Conservation (phyloP, 2,797 vertebrate species). For the Alca torda region DNA sequence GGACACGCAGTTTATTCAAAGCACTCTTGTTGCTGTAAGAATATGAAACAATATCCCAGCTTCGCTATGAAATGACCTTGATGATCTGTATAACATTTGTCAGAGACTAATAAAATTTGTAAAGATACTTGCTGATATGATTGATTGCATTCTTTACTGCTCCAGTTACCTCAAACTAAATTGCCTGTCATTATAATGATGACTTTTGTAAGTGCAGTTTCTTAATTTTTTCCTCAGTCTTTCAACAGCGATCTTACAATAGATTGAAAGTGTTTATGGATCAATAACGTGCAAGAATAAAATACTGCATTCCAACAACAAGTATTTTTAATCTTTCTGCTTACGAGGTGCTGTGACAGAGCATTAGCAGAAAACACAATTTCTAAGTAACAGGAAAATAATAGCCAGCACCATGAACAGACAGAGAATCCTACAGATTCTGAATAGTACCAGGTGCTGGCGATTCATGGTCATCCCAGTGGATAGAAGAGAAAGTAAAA, state of each 20-base stretch:
- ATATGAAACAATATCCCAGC: constrained; percentile 64
- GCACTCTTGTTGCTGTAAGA: constrained; percentile 32
- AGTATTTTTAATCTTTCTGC: constrained; percentile 60
- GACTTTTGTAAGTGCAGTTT: constrained; percentile 73
- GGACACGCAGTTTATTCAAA: constrained; percentile 55
- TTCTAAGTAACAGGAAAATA: constrained; percentile 39
- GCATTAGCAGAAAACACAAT: constrained; percentile 52
- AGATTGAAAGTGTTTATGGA: constrained; percentile 76
- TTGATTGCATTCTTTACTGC: constrained; percentile 76
- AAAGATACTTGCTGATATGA: constrained; percentile 80
- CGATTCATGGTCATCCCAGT: constrained; percentile 35
- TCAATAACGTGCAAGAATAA: constrained; percentile 80
- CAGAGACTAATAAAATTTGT: constrained; percentile 78
- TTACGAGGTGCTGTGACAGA: constrained; percentile 69
- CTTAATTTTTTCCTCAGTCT: constrained; percentile 67
- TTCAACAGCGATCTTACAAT: constrained; percentile 66
- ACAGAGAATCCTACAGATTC: constrained; percentile 40
- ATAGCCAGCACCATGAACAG: constrained; percentile 25
- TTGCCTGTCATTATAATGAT: constrained; percentile 84
- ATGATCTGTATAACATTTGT: constrained; percentile 70
- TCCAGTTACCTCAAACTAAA: constrained; percentile 79
- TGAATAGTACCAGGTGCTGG: background rate
- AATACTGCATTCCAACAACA: constrained; percentile 76
- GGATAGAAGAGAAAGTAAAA: background rate
- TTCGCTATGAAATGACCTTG: constrained; percentile 76